phyloP scores from a whole-genome alignment of 2,113 vertebrate genomes.

The Labeo catla region DNA sequence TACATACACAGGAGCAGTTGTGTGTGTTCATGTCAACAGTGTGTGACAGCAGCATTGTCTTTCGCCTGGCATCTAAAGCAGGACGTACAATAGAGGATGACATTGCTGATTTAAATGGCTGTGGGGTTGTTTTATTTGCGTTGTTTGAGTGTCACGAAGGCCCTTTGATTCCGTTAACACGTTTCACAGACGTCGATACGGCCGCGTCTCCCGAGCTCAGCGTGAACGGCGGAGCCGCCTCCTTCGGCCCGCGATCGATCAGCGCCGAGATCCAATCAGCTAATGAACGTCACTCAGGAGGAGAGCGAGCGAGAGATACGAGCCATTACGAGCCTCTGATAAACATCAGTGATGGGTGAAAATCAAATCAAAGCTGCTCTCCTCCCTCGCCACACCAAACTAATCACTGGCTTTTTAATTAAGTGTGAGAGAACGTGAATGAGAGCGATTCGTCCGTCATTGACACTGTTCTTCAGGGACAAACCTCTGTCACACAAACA shows the following conservation, averaged over 20 bases:
- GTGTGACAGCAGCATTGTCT: conserved; percentile 23
- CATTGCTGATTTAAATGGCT: conserved; percentile 26
- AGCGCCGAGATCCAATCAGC: conserved; percentile 20
- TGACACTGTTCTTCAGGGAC: conserved; percentile 16
- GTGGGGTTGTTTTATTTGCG: conserved; percentile 28
- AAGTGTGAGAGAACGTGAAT: conserved; percentile 40
- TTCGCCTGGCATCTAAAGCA: neutral
- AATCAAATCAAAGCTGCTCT: conserved; percentile 22
- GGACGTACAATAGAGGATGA: conserved; percentile 8
- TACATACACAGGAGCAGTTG: neutral
- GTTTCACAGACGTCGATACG: conserved; percentile 30
- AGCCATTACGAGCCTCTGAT: conserved; percentile 64
- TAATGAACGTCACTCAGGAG: conserved; percentile 21
- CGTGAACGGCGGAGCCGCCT: neutral
- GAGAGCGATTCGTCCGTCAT: neutral
- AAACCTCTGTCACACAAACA: conserved; percentile 16
- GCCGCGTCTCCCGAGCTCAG: neutral
- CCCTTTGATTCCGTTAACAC: conserved; percentile 20
- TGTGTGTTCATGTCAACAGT: conserved; percentile 14
- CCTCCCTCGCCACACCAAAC: conserved; percentile 15
- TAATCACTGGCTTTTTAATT: conserved; percentile 41
- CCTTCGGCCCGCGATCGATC: conserved; percentile 26
- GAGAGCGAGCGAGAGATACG: conserved; percentile 3
- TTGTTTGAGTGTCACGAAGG: conserved; percentile 28
- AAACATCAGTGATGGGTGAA: conserved; percentile 64